A percentile compares a stretch with the other conserved stretches of the same genome.
Evolutionary conservation across 2,113 vertebrate genomes (phyloP).

Genomic region (Dermatemys mawii): DNA sequence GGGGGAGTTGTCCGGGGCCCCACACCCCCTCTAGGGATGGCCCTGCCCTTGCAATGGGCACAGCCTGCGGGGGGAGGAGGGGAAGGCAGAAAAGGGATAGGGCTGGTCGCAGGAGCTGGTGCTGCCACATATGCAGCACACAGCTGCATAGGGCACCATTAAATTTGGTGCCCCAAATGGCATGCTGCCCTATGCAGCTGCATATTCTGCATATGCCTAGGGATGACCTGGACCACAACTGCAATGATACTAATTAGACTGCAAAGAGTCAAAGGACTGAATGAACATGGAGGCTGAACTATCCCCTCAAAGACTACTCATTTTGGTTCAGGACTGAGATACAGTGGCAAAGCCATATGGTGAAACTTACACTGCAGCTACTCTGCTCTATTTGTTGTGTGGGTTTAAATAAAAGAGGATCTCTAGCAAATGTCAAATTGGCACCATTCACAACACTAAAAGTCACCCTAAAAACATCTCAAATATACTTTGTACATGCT

Average conservation of each 20-base stretch:
- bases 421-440: not conserved
- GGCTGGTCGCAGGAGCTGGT: too few relatives aligned
- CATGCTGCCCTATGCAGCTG: too few relatives aligned
- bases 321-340: not conserved
- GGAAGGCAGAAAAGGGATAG: too few relatives aligned
- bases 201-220: too few relatives aligned
- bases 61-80: too few relatives aligned
- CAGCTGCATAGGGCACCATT: too few relatives aligned
- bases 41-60: too few relatives aligned
- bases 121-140: too few relatives aligned
- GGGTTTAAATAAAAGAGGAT: not conserved
- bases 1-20: too few relatives aligned
- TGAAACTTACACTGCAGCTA: not conserved
- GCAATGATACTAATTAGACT: accelerated
- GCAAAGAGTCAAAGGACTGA: not conserved
- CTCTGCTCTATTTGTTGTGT: not conserved
- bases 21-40: too few relatives aligned
- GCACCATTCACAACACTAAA: not conserved
- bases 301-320: not conserved
- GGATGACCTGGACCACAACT: too few relatives aligned
- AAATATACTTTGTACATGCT: not conserved
- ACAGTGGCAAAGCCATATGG: not conserved
- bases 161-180: too few relatives aligned
- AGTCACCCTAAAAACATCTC: not conserved
- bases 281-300: not conserved